Evolutionary conservation across 2,888 invertebrate genomes (phyloP), one percentile per base, ranked within the genome.

Genomic region (Catocala fraxini): DNA sequence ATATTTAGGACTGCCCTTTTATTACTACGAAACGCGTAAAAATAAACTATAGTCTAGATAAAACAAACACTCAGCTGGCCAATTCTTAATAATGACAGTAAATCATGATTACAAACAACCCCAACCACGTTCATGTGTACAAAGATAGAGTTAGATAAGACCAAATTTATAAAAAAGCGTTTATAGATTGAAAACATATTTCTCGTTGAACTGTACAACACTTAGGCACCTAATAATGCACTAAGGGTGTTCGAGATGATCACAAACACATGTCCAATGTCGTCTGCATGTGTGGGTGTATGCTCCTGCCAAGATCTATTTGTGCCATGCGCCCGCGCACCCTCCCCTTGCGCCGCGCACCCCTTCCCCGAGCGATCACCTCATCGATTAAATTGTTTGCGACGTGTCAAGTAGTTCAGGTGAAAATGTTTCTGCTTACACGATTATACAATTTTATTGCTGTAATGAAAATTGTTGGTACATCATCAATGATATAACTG

Each of bases 291-390:
- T 55, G 75, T 63, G 70, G 51, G 56, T 56, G 56, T 67, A 56
- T 68, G 67, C 77, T 70, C 75, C 78, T 82, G 86, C 86, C 86
- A 85, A 85, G 83, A 74, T 82, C 85, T 85, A 86, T 85, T 85
- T 79, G 73, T 71, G 77, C 70, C 69, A 69, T 67, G 75, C 75
- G 68, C 67, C 53, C 57, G 64, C 75, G 60, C 72, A 57, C 49
- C 63, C 56, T 64, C 61, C 33, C 53, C 51, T 34, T 53, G 9
- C 48, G 7, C 4, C 53, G 1, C 25, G 49, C 47, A 34, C 43
- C 33, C 34, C 59, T 55, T 51, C 35, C 13, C 11, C 52, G 60
- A 63, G 57, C 74, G 79, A 78, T 77, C 77, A 77, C 69, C 72
- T 71, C 79, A 78, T 71, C 79, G 72, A 76, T 77, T 73, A 73